Conservation (phyloP, 2,113 vertebrate genomes). For the Lonchura striata region DNA sequence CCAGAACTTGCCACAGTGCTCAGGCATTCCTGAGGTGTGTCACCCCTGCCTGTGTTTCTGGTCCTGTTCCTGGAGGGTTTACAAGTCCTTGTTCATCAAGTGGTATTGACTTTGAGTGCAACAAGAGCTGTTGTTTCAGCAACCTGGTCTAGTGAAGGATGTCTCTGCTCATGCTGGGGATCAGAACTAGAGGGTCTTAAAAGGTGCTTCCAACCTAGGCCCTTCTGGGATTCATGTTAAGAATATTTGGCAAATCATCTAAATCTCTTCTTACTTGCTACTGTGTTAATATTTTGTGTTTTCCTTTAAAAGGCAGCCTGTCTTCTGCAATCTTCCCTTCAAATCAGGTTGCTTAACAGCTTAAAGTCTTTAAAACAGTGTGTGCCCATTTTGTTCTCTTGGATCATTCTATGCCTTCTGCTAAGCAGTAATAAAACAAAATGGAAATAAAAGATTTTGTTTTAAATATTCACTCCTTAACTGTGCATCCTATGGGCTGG, state of each 20-base stretch:
- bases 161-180: not conserved
- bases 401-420: not conserved
- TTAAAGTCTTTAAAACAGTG: not conserved
- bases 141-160: not conserved
- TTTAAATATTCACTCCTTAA: not conserved
- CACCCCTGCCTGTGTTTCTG: not conserved
- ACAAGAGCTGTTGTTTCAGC: not conserved
- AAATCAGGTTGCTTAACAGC: not conserved
- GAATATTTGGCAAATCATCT: not conserved
- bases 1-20: not conserved
- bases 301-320: not conserved
- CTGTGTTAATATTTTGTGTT: not conserved
- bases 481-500: not conserved
- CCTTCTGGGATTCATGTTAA: not conserved
- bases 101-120: not conserved
- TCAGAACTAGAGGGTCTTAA: not conserved
- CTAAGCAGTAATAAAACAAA: not conserved
- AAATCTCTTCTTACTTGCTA: not conserved
- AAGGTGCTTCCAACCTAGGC: not conserved
- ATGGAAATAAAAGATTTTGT: not conserved
- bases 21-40: fast-evolving
- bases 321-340: not conserved
- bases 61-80: not conserved
- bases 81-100: not conserved
- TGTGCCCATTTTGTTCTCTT: not conserved